Evolutionary conservation across 35 echinoderm and acorn worm genomes (phyloP).

Genomic region (Ophioderma brevispina): DNA sequence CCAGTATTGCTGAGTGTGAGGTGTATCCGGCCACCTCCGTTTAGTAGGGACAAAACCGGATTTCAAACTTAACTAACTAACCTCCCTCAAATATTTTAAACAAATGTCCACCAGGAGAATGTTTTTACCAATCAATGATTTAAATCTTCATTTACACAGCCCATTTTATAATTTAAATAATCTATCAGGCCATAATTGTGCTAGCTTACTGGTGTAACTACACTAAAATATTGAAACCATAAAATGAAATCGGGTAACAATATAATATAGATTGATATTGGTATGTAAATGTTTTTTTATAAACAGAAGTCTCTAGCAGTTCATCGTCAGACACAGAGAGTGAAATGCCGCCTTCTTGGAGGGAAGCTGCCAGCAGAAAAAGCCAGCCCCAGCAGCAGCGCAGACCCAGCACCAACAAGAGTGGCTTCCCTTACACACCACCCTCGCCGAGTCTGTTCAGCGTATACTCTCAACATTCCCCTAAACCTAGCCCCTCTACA

Average conservation of each 20-base stretch:
- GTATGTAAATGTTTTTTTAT: background rate
- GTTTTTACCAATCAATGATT: too few relatives aligned
- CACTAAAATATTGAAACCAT: background rate
- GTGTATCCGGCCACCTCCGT: too few relatives aligned
- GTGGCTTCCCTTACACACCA: slow-evolving; percentile 33
- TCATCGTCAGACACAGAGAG: slow-evolving; percentile 39
- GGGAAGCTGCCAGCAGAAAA: background rate
- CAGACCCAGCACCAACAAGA: background rate
- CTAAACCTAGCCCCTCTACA: background rate
- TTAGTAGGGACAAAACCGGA: too few relatives aligned
- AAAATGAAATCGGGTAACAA: too few relatives aligned
- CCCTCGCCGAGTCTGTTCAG: slow-evolving; percentile 61
- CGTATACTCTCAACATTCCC: slow-evolving; percentile 46
- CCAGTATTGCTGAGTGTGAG: too few relatives aligned
- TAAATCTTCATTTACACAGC: too few relatives aligned
- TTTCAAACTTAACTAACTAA: too few relatives aligned
- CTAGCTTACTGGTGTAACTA: background rate
- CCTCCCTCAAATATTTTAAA: too few relatives aligned
- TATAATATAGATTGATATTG: background rate
- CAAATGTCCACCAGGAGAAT: too few relatives aligned
- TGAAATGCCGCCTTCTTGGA: background rate
- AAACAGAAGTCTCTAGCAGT: slow-evolving; percentile 15
- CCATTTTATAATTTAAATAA: too few relatives aligned
- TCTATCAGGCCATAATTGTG: too few relatives aligned
- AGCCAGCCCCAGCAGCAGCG: background rate